Evolutionary conservation across 2,113 vertebrate genomes (phyloP).

Genomic region (Syrmaticus mikado): DNA sequence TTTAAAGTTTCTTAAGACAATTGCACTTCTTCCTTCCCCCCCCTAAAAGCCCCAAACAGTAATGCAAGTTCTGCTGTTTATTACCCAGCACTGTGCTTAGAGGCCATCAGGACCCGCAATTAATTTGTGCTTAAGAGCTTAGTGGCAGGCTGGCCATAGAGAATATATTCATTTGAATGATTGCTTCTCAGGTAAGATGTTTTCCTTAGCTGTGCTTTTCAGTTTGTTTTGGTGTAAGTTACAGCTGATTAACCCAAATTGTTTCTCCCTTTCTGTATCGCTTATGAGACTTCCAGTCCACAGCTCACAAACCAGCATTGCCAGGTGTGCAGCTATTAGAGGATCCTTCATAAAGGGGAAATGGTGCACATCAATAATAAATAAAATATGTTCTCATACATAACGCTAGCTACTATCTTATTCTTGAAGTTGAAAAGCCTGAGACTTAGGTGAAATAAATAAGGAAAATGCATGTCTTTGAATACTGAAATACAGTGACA

Average conservation of each 20-base stretch:
- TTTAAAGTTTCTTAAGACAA: conserved; percentile 19
- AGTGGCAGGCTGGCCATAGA: neutral
- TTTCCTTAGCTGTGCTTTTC: neutral
- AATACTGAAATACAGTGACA: neutral
- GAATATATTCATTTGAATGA: neutral
- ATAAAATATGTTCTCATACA: neutral
- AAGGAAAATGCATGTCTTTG: conserved; percentile 11
- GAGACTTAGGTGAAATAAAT: neutral
- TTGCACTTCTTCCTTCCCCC: neutral
- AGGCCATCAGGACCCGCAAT: neutral
- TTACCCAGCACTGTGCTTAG: neutral
- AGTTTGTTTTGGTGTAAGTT: neutral
- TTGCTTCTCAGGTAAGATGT: neutral
- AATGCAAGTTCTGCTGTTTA: neutral
- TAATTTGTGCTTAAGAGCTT: neutral
- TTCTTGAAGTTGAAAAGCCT: neutral
- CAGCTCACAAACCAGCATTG: neutral
- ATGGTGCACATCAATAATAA: neutral
- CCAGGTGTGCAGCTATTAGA: neutral
- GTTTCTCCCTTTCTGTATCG: neutral
- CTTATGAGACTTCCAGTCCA: neutral
- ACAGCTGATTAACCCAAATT: neutral
- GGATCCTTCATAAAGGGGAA: neutral
- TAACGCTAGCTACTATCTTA: neutral
- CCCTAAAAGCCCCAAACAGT: neutral